Evolutionary conservation across 2,888 invertebrate genomes (phyloP), one percentile per base, ranked within the genome.

Genomic region (Malthinus flaveolus): DNA sequence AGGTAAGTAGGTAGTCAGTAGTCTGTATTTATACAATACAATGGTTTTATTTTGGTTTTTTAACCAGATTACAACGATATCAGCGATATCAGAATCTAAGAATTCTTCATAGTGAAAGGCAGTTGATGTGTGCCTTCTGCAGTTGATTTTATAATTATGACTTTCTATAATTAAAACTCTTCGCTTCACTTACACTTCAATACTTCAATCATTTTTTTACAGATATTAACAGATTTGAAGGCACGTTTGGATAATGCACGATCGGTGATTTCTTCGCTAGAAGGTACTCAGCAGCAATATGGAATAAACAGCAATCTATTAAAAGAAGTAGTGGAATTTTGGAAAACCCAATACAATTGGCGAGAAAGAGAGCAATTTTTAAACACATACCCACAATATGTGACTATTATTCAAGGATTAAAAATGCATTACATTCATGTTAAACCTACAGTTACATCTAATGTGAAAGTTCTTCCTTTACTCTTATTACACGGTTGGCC

Each of bases 401-500:
- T 80, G 59, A 90, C 90, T 0, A 83, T 84, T 52, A 85, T 92
- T 51, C 86, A 87, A 75, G 90, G 90, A 51, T 68, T 87, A 58
- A 79, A 87, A 61, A 82, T 90, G 60, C 87, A 90, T 71, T 91
- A 85, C 72, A 74, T 89, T 15, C 87, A 85, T 65, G 81, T 83
- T 1, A 87, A 86, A 75, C 85, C 86, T 3, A 75, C 71, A 5
- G 53, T 58, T 39, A 49, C 45, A n/a, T 47, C 54, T 33, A 59
- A 65, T 49, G 31, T 68, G 9, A 66, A 82, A 68, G 82, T 85
- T 1, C 66, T 88, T 0, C 91, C 92, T 0, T 70, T 93, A 0
- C 76, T 92, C 3, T 67, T 95, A 47, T 77, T 91, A 12, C 95
- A 96, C 73, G 95, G 95, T 35, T 95, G 95, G 95, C 94, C 95